A percentile compares a stretch with the other conserved stretches of the same genome.
phyloP scores from a whole-genome alignment of 2,113 vertebrate genomes.

The Elachura formosa region DNA sequence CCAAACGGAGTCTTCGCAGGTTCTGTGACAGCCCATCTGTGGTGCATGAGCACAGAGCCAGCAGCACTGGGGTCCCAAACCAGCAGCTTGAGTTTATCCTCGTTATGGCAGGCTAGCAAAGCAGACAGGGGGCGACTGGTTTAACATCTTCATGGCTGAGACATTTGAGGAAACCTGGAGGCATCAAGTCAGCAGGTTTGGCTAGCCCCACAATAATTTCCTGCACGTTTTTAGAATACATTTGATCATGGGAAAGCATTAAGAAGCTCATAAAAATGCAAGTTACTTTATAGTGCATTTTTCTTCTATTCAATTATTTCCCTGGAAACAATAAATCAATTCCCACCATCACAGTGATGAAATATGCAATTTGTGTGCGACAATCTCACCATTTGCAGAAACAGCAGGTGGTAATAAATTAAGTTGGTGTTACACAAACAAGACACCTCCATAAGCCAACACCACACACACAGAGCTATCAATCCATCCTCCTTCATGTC shows the following conservation, averaged over 20 bases:
- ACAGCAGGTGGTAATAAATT: slow-evolving; percentile 15
- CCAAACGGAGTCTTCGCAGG: neutral
- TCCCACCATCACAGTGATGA: neutral
- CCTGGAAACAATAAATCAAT: neutral
- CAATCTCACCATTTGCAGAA: neutral
- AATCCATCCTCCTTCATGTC: neutral
- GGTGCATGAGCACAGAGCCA: rapidly evolving
- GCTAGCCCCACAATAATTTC: neutral
- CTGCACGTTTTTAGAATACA: neutral
- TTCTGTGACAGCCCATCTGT: neutral
- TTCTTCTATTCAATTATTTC: neutral
- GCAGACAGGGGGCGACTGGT: neutral
- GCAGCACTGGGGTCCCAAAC: neutral
- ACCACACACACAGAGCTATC: neutral
- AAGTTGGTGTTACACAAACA: neutral
- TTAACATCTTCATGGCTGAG: neutral
- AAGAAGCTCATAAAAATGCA: neutral
- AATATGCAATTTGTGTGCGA: neutral
- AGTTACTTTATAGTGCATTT: neutral
- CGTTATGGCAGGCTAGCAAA: rapidly evolving
- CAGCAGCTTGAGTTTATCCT: rapidly evolving
- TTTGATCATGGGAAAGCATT: neutral
- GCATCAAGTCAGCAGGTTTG: neutral
- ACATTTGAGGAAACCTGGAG: neutral
- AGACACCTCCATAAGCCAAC: neutral